These are phyloP conservation scores for Petrolisthes manimaculis DNA, from an alignment of 2,888 invertebrate genomes.

Conservation along the genomic window DNA sequence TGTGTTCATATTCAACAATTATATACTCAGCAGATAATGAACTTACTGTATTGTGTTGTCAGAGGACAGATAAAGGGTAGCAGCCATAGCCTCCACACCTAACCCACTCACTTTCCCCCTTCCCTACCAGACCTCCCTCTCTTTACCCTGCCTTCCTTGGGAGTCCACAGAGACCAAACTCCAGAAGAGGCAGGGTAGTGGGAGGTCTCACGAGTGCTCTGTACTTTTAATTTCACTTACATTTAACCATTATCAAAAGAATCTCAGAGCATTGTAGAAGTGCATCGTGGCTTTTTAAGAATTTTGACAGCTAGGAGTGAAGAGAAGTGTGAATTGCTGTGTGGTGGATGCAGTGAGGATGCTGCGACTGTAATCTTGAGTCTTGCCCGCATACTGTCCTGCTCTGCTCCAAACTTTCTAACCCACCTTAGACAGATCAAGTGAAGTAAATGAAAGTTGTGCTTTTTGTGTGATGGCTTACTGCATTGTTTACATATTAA, in stretches of 20 bases:
- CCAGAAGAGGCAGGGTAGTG: background rate
- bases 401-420: background rate
- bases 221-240: background rate
- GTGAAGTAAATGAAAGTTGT: no score
- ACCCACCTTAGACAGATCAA: no score
- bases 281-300: conserved; percentile 52
- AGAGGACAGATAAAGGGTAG: no score
- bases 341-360: conserved; percentile 26
- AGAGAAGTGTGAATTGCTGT: conserved; percentile 5
- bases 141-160: conserved; percentile 2
- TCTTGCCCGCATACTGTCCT: no score
- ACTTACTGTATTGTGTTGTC: no score
- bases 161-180: background rate
- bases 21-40: no score
- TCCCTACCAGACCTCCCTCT: background rate
- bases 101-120: background rate
- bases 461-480: no score
- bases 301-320: conserved; percentile 10
- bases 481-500: no score
- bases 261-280: conserved; percentile 40
- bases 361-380: background rate
- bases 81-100: background rate
- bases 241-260: background rate
- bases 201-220: conserved; percentile 6
- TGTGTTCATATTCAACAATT: no score